Evolutionary conservation across 2,888 invertebrate genomes (phyloP), one percentile per base, ranked within the genome.

Genomic region (Apoda limacodes): DNA sequence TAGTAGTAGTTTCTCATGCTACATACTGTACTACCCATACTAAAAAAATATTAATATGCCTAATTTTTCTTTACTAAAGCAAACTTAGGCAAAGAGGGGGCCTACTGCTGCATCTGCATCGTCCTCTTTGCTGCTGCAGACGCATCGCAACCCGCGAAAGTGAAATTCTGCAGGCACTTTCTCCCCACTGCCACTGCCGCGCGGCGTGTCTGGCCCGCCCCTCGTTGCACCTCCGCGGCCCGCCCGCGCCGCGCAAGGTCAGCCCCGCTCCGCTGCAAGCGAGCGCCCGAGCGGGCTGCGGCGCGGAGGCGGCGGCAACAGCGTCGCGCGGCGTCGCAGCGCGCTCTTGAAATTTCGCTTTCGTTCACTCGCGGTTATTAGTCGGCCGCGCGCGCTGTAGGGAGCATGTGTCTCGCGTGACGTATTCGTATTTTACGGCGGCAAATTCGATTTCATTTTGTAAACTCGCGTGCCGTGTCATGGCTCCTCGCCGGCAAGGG

Each of bases 321-420:
- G 50, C 50, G 52, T 52, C 50, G 43, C 43, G 66, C 62, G 61
- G 63, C 64, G 69, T 64, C 69, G 67, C 69, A 81, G 80, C 76
- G 76, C 80, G 83, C 76, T 84, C 84, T 85, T 85, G 84, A 84
- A 85, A 85, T 86, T 86, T 86, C 85, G 83, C 84, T 86, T 86
- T 85, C 85, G 83, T 83, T 81, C 78, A 71, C 62, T 72, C 71
- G 78, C 70, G 71, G 76, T 81, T 81, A 81, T 81, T 80, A 81
- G 76, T 81, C 76, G 75, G 72, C 74, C 72, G 81, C 81, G 82
- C 82, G 83, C 82, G 81, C 76, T 80, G 68, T 75, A 74, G 57
- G 66, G 64, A 75, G 71, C 83, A 83, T 84, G 84, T 83, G 81
- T 82, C 52, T 75, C 62, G 74, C 53, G 82, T 83, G 78, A 81